Evolutionary conservation across 2,113 vertebrate species (phyloP), one percentile per base, ranked within the genome.

Genomic region (Tyrannus savana): DNA sequence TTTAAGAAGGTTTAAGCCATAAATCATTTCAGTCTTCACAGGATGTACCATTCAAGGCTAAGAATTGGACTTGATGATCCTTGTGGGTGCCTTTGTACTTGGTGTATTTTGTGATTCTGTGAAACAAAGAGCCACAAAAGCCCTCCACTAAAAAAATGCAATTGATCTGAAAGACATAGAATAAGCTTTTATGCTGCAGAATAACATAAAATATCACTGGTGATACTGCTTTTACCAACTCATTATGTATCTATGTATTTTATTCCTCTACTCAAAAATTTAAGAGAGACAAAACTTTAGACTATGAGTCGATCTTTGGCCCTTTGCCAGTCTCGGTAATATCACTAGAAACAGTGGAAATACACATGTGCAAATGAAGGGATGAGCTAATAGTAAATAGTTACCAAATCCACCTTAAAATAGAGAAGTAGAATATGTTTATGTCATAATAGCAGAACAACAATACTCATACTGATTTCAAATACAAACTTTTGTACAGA

Each of bases 61-160:
- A 21, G 16, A 12, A 13, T 41, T 56, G 16, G 15, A 47, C 41
- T 25, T 1, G 0, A 33, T 55, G 8, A n/a, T 64, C 24, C 10
- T 47, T 30, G 10, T 3, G 2, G 23, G 3, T 47, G 10, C 24
- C 14, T 47, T 87, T 12, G 4, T 24, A 41, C 5, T 47, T 14
- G 30, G 3, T 2, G 10, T 21, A 49, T 42, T 72, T 42, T 42
- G 25, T 42, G 35, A 72, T 63, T 87, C 16, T 72, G 7, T 41
- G 6, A 6, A 23, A 55, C 25, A 55, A 67, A 41, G 14, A 33
- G 2, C 5, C 49, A 33, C 17, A 69, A 73, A 42, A 33, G 4
- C 1, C 1, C 14, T 13, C 44, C 22, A 4, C 1, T 15, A 56
- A 72, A 24, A 33, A 49, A 24, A 39, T 15, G 2, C 3, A 39